A percentile compares a stretch with the other conserved stretches of the same genome.
These are phyloP conservation scores for Pyrgus malvae DNA, from an alignment of 2,888 invertebrate species.

Conservation along the genomic window DNA sequence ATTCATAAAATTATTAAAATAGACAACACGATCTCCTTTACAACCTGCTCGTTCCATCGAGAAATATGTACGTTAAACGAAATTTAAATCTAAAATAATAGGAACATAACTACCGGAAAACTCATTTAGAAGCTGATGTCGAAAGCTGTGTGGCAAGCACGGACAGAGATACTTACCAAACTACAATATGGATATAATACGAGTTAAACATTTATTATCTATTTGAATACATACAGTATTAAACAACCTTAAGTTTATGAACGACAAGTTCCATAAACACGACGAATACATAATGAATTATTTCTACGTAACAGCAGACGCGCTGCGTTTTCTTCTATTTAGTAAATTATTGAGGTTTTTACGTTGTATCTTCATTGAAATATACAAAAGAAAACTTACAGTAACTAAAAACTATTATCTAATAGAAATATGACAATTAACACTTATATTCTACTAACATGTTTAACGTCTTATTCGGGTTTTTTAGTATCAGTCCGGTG, in stretches of 20 bases:
- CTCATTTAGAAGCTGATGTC: not conserved
- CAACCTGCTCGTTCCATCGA: too few species aligned
- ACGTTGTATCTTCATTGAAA: constrained; percentile 25
- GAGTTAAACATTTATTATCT: constrained; percentile 3
- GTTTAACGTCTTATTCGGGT: constrained; percentile 21
- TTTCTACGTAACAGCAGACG: constrained; percentile 8
- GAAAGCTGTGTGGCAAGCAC: constrained; percentile 2
- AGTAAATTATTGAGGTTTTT: constrained; percentile 26
- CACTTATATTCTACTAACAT: constrained; percentile 15
- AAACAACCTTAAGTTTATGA: constrained; percentile 18
- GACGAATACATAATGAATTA: constrained; percentile 13
- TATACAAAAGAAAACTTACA: constrained; percentile 17
- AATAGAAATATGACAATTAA: constrained; percentile 12
- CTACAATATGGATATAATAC: constrained; percentile 12
- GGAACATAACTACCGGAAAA: not conserved
- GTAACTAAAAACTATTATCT: constrained; percentile 17
- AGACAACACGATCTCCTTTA: too few species aligned
- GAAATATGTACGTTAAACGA: too few species aligned
- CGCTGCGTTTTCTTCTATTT: constrained; percentile 17
- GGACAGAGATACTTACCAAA: constrained; percentile 8
- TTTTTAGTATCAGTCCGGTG: constrained; percentile 24
- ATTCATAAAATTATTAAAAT: too few species aligned
- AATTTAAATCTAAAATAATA: not conserved
- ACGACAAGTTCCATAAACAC: constrained; percentile 18
- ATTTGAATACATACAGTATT: constrained; percentile 3